These are phyloP conservation scores for Progne subis DNA, from an alignment of 2,113 vertebrate genomes.

Conservation along the genomic window DNA sequence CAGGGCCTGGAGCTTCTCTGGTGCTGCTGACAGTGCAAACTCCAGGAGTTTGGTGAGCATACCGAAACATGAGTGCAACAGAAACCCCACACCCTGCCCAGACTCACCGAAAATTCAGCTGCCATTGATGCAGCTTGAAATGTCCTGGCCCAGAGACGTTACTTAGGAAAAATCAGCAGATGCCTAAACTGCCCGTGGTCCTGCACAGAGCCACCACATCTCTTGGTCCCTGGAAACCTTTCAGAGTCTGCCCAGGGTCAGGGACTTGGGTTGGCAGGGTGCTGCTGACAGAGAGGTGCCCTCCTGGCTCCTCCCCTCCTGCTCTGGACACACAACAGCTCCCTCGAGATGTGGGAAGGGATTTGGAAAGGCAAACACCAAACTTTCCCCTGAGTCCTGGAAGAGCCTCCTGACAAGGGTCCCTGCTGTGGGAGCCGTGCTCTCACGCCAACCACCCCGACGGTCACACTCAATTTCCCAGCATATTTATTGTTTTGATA, in stretches of 20 bases:
- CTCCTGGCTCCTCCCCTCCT: not conserved
- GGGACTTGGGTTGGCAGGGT: not conserved
- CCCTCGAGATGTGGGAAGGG: not conserved
- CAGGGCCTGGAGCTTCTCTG: not conserved
- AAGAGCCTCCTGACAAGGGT: not conserved
- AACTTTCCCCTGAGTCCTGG: not conserved
- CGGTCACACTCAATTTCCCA: not conserved
- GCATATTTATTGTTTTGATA: not conserved
- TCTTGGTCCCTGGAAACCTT: not conserved
- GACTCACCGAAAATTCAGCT: not conserved
- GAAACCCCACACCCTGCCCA: not conserved
- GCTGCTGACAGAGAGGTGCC: not conserved
- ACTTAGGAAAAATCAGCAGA: not conserved
- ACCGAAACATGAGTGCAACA: accelerated
- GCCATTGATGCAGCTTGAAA: not conserved
- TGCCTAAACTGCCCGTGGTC: not conserved
- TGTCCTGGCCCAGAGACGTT: not conserved
- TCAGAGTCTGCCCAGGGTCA: not conserved
- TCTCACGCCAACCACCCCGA: not conserved
- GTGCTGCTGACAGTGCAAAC: not conserved
- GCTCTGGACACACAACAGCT: not conserved
- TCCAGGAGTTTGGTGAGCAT: not conserved
- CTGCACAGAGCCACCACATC: not conserved
- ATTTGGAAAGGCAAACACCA: not conserved
- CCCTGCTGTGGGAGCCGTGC: not conserved